Evolutionary conservation across 2,888 invertebrate genomes (phyloP), one percentile per base, ranked within the genome.

Genomic region (Smittia sp.): DNA sequence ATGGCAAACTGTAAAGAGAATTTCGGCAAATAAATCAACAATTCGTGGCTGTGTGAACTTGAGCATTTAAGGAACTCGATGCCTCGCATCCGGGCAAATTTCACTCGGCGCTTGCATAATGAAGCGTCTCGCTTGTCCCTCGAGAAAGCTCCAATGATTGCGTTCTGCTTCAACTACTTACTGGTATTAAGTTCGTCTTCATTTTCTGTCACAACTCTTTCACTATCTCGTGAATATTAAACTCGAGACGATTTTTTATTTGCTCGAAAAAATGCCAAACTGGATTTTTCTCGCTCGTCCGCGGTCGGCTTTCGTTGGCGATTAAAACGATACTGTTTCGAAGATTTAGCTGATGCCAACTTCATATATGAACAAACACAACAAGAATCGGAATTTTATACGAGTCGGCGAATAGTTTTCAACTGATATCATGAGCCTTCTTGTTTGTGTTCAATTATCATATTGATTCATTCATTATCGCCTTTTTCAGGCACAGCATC

Each of bases 351-450:
- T 27, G 63, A 63, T 25, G 24, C 25, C 63, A 63, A 25, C 27
- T 63, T 63, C n/a, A 63, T 58, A 63, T 63, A 63, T 22, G 25
- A 27, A 63, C 63, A 63, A 25, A 63, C 22, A 63, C 63, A 63
- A 24, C 63, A 63, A 27, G 27, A 22, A n/a, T 27, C 15, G 13
- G 58, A 22, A n/a, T 63, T 4, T 63, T 63, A 63, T 9, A 11
- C 24, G 7, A 63, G n/a, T 27, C 11, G 20, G 27, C 22, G 63
- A 27, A n/a, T 63, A 63, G 4, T 3, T n/a, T 63, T n/a, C 63
- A 27, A 15, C 63, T 63, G 63, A 63, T 63, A 63, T 63, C 63
- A 27, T 18, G 18, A 58, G 7, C 3, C 18, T 58, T 7, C 4
- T 27, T 27, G 63, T 27, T 63, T 63, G 63, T 63, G 15, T 63